Base-by-base conservation (phyloP, 2,888 invertebrate species). In the Hypsopygia costalis region DNA sequence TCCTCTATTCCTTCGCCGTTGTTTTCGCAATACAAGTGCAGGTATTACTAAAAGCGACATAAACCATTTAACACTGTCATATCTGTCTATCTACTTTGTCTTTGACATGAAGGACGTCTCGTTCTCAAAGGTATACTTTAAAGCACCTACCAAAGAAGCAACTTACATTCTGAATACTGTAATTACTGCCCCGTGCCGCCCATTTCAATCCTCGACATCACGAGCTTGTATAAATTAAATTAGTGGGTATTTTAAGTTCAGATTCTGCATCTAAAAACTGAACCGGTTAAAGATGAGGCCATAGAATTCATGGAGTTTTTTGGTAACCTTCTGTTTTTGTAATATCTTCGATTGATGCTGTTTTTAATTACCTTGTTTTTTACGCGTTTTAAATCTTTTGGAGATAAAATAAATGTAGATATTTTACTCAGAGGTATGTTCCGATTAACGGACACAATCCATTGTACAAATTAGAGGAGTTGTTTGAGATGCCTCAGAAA, bases 241-340 rank as follows among this genome's bases (percentile, higher is more conserved):
- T 72, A 71, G 55, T 57, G 42, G 50, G 47, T 53, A 58, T 53
- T 64, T 67, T 61, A 58, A 61, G 58, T 62, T 70, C 68, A 70
- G 6, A 11, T 31, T 16, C 5, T 31, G 4, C 16, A 16, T 16
- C 4, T 3, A 11, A 31, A n/a, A 25, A 22, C 21, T 37, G 29
- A 38, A 38, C 32, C 21, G 12, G 32, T 38, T 37, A 21, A 30
- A 16, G 16, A 4, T 16, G 16, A 16, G 16, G 30, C 20, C 30
- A n/a, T n/a, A n/a, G 21, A 20, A 29, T 21, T 6, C 2, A 25
- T 25, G n/a, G n/a, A n/a, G 16, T 36, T 36, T 36, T 29, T 36
- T 1, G 30, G 11, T 37, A 37, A 37, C 36, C 36, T 37, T 30
- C 30, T 30, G 30, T 37, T 37, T 29, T 31, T n/a, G 27, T 35